Conservation (phyloP, 2,888 invertebrate genomes). For the Neuroscelio doddi region DNA sequence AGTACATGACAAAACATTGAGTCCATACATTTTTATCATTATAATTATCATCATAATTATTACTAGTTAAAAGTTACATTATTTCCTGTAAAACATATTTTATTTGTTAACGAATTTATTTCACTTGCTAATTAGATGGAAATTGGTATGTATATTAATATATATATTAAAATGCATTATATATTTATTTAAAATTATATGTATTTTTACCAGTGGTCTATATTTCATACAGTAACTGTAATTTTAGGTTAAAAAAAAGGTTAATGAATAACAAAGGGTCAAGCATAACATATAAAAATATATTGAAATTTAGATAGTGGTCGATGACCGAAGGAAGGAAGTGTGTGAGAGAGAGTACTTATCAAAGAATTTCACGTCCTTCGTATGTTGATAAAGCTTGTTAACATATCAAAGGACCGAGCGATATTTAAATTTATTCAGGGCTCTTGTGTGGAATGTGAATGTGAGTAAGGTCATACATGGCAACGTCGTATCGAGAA, state of each 20-base stretch:
- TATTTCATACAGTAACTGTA: no score
- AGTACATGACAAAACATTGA: background rate
- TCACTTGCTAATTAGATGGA: no score
- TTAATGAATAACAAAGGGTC: no score
- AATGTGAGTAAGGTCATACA: slow-evolving; percentile 19
- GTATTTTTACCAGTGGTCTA: no score
- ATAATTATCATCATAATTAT: background rate
- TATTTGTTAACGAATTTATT: no score
- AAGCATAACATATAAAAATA: background rate
- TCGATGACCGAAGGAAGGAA: slow-evolving; percentile 11
- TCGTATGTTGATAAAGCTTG: slow-evolving; percentile 50
- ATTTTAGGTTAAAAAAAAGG: no score
- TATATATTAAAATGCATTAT: no score
- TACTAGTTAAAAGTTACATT: background rate
- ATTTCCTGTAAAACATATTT: background rate
- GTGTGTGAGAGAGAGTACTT: slow-evolving; percentile 49
- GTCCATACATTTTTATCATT: background rate
- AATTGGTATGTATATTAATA: no score
- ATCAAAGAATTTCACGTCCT: slow-evolving; percentile 57
- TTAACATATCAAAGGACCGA: slow-evolving; percentile 69
- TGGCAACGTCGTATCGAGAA: slow-evolving; percentile 20
- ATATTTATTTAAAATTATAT: no score
- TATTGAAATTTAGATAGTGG: slow-evolving; percentile 6
- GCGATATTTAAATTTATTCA: slow-evolving; percentile 68
- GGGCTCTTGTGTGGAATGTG: slow-evolving; percentile 35